Conservation (phyloP, 2,888 invertebrate genomes). For the Drosophila nr. fundita region DNA sequence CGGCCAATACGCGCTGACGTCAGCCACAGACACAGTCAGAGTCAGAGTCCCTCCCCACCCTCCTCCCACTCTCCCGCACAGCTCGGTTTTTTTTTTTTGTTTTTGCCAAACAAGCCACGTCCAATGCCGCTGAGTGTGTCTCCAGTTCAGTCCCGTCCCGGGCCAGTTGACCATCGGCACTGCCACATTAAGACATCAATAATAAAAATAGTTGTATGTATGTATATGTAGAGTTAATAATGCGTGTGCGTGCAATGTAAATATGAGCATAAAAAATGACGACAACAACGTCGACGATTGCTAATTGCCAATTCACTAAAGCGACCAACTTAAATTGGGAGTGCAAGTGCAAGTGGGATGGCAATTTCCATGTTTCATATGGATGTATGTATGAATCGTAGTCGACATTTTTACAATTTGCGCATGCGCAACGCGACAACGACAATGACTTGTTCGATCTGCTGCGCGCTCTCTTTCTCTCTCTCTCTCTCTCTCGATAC, state of each 20-base stretch:
- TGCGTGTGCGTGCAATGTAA: slow-evolving; percentile 69
- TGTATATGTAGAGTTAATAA: slow-evolving; percentile 49
- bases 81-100: neutral
- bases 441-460: slow-evolving; percentile 17
- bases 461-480: neutral
- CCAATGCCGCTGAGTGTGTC: slow-evolving; percentile 57
- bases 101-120: slow-evolving; percentile 64
- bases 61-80: slow-evolving; percentile 1
- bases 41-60: neutral
- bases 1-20: slow-evolving; percentile 63
- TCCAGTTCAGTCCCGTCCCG: slow-evolving; percentile 32
- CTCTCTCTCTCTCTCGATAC: neutral
- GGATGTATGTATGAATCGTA: neutral
- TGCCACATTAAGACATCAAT: slow-evolving; percentile 77
- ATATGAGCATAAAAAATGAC: slow-evolving; percentile 54
- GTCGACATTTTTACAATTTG: slow-evolving; percentile 47
- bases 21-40: slow-evolving; percentile 39
- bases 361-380: slow-evolving; percentile 6
- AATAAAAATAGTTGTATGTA: slow-evolving; percentile 47
- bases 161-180: slow-evolving; percentile 71
- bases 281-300: slow-evolving; percentile 24
- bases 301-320: slow-evolving; percentile 65
- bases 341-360: slow-evolving; percentile 36
- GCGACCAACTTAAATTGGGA: slow-evolving; percentile 42
- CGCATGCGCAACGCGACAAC: slow-evolving; percentile 71